Percentiles rank a stretch among this genome's conserved stretches.
phyloP scores from a whole-genome alignment of 2,113 vertebrate genomes.

The Scomber colias region DNA sequence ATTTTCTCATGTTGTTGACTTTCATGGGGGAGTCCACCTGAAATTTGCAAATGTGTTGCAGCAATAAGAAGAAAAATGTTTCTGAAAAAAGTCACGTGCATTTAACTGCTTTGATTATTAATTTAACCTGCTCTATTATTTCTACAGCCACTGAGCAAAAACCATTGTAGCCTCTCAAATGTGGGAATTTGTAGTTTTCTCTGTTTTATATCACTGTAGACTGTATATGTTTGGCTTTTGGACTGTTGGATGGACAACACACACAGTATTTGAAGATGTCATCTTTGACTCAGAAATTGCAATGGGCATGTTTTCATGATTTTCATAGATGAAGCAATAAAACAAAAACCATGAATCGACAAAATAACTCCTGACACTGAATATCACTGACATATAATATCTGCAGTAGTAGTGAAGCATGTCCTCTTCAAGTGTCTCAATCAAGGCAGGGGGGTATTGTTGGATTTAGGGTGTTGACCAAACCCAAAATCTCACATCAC shows the following conservation, averaged over 20 bases:
- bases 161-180: neutral
- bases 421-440: neutral
- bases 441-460: neutral
- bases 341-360: neutral
- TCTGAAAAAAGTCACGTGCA: too few species aligned
- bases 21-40: neutral
- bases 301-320: too few species aligned
- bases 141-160: neutral
- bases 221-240: neutral
- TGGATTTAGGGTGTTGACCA: neutral
- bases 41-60: neutral
- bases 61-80: too few species aligned
- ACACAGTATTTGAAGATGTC: too few species aligned
- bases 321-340: neutral
- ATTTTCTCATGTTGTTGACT: slow-evolving; percentile 3
- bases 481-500: slow-evolving; percentile 22
- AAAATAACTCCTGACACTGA: neutral
- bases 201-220: too few species aligned
- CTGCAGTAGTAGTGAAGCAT: neutral
- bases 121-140: neutral
- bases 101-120: too few species aligned
- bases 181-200: neutral
- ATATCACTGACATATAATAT: neutral
- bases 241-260: too few species aligned
- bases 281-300: too few species aligned